Evolutionary conservation across 2,113 vertebrate species (phyloP).

Genomic region (Dendrocopos noguchii): DNA sequence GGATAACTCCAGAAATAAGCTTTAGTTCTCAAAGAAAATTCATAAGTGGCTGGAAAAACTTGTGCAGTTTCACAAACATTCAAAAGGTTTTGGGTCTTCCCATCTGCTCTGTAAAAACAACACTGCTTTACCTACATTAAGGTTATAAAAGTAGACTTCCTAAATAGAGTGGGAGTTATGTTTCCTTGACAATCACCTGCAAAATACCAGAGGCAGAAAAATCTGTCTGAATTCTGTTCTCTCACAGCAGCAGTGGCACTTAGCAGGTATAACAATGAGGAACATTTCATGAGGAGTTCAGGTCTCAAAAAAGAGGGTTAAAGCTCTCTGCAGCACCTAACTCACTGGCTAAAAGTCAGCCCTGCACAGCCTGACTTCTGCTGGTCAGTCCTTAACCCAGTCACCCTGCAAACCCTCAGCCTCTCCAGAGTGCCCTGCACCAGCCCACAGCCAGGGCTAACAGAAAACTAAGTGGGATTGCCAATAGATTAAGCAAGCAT

Average conservation of each 20-base stretch:
- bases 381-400: too few relatives aligned
- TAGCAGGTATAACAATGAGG: background rate
- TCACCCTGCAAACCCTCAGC: background rate
- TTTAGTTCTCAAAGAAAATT: background rate
- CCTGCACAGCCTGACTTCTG: background rate
- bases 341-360: background rate
- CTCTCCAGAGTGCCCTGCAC: background rate
- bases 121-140: background rate
- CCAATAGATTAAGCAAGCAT: background rate
- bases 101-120: background rate
- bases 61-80: background rate
- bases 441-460: background rate
- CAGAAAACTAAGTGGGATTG: background rate
- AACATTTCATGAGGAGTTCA: background rate
- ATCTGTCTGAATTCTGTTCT: background rate
- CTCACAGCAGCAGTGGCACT: background rate
- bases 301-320: background rate
- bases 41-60: background rate
- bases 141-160: background rate
- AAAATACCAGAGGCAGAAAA: background rate
- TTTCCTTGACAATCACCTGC: background rate
- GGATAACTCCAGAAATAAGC: constrained; percentile 4
- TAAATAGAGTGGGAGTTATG: fast-evolving
- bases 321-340: background rate
- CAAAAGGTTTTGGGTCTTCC: background rate